Evolutionary conservation across 1,140 invertebrate species (phyloP).

Genomic region (Drosophila ironensis): DNA sequence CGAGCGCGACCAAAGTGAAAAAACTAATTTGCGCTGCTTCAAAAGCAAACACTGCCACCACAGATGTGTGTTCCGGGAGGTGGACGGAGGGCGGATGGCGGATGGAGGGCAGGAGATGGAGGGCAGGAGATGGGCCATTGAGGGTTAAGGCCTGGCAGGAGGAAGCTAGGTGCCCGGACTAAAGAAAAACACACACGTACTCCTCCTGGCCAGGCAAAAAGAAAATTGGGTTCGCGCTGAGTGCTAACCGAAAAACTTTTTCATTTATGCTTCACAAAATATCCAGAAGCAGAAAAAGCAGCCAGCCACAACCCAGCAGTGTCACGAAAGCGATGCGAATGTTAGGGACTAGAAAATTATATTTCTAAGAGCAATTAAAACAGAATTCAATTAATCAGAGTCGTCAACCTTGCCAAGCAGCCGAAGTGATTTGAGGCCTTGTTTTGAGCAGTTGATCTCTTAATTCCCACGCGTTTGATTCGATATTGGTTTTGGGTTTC

Average conservation of each 20-base stretch:
- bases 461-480: too few relatives aligned
- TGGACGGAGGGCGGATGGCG: not conserved
- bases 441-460: too few relatives aligned
- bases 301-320: slow-evolving; percentile 34
- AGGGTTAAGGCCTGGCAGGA: slow-evolving; percentile 24
- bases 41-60: slow-evolving; percentile 67
- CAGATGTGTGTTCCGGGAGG: not conserved
- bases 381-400: too few relatives aligned
- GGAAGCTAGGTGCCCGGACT: slow-evolving; percentile 48
- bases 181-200: slow-evolving; percentile 80
- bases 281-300: slow-evolving; percentile 24
- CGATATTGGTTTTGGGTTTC: too few relatives aligned
- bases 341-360: not conserved
- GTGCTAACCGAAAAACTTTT: slow-evolving; percentile 78
- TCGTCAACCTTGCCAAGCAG: too few relatives aligned
- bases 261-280: slow-evolving; percentile 65
- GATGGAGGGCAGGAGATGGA: not conserved
- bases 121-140: slow-evolving; percentile 1
- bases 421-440: too few relatives aligned
- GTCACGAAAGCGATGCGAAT: not conserved
- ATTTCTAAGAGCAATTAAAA: too few relatives aligned
- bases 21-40: slow-evolving; percentile 81
- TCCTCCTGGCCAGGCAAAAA: slow-evolving; percentile 68
- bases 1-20: slow-evolving; percentile 78
- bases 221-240: slow-evolving; percentile 73